These are phyloP conservation scores for Pseudochaenichthys georgianus DNA, from an alignment of 2,797 vertebrate genomes.

Conservation along the genomic window DNA sequence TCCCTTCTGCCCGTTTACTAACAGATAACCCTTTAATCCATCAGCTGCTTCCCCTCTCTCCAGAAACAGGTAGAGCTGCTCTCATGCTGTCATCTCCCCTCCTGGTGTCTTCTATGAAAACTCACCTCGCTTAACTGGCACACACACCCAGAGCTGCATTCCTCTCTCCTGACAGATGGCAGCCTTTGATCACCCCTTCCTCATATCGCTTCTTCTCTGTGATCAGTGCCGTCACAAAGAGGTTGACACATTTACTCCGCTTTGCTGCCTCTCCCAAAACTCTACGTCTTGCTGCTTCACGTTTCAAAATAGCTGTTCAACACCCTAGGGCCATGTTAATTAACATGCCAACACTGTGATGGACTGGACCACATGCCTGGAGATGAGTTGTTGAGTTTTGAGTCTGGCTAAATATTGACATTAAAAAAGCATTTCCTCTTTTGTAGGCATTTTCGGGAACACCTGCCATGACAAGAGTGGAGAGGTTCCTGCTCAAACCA, in stretches of 20 bases:
- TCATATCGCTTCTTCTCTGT: constrained; percentile 22
- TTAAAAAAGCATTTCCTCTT: neutral
- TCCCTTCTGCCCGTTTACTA: constrained; percentile 24
- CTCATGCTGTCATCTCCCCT: constrained; percentile 53
- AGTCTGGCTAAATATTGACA: constrained; percentile 1
- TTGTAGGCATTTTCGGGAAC: neutral
- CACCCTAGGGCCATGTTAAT: constrained; percentile 44
- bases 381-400: neutral
- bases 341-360: constrained; percentile 20
- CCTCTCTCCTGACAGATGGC: constrained; percentile 51
- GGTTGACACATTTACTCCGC: constrained; percentile 20
- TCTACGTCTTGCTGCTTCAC: constrained; percentile 25
- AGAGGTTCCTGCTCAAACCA: neutral
- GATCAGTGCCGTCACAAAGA: constrained; percentile 57
- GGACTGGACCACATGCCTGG: neutral
- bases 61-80: constrained; percentile 35
- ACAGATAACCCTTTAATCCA: constrained; percentile 70
- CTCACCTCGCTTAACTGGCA: neutral
- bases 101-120: constrained; percentile 29
- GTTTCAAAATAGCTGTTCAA: constrained; percentile 58
- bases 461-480: neutral
- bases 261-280: constrained; percentile 8
- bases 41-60: constrained; percentile 44
- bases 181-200: constrained; percentile 62
- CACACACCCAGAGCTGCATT: constrained; percentile 29